These are phyloP conservation scores for Corythaeola cristata DNA, from an alignment of 2,113 vertebrate species.

Conservation along the genomic window DNA sequence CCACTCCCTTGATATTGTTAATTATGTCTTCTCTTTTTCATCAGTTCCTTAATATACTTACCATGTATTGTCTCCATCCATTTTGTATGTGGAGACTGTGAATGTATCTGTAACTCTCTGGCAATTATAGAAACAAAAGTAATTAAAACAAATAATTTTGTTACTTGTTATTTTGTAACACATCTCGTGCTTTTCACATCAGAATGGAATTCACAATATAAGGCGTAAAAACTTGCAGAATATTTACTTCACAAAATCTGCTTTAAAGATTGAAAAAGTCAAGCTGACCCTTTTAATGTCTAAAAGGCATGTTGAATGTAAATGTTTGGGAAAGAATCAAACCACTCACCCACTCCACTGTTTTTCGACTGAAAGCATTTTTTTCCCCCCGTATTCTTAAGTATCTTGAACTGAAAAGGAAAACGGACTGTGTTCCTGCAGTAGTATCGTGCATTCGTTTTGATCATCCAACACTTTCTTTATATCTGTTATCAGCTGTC, in stretches of 20 bases:
- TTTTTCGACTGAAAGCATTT: background rate
- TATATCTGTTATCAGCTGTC: background rate
- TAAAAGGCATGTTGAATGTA: background rate
- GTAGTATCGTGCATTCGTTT: background rate
- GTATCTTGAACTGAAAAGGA: background rate
- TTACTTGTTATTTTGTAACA: background rate
- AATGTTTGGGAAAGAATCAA: background rate
- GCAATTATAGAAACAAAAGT: background rate
- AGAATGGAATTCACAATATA: background rate
- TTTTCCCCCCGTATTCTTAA: background rate
- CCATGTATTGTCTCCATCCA: background rate
- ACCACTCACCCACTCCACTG: background rate
- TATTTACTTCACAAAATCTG: background rate
- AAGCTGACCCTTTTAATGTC: background rate
- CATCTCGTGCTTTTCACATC: background rate
- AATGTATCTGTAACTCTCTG: background rate
- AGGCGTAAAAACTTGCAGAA: background rate
- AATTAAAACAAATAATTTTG: background rate
- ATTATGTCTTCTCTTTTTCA: background rate
- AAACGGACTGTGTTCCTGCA: background rate
- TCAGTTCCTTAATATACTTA: background rate
- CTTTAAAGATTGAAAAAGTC: background rate
- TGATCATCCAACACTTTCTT: background rate
- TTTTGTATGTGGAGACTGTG: background rate
- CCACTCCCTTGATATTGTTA: background rate